Evolutionary conservation across 2,888 invertebrate species (phyloP), one percentile per base, ranked within the genome.

Genomic region (Bombyx huttoni): DNA sequence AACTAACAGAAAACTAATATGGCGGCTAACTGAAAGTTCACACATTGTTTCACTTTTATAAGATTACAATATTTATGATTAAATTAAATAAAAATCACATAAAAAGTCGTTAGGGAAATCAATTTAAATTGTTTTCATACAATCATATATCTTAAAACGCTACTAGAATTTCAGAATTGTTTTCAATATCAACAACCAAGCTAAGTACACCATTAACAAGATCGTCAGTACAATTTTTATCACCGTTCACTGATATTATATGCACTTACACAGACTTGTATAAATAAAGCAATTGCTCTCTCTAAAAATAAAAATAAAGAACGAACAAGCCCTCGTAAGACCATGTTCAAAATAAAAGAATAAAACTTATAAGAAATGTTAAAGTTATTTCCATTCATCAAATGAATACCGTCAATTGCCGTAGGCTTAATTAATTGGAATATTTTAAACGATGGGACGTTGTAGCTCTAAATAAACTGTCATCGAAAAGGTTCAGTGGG

Each of bases 341-440:
- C 40, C 40, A 12, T 1, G 8, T 40, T 40, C 8, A 40, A 40
- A 40, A 40, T 10, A 10, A 40, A 40, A 40, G 12, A 40, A 40
- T 24, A 3, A 24, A 24, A 24, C 24, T 24, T 24, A 24, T 24
- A 24, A 40, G 12, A 40, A 40, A 10, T 40, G 12, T 40, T 65
- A 68, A 58, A 57, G 59, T 63, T 61, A 56, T 59, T 64, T 59
- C 60, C 64, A 68, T 68, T 70, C 65, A 67, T 78, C 64, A 77
- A 78, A 81, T 78, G 70, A 74, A 78, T 76, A 75, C 79, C 73
- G 75, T 74, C 74, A 68, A 60, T 61, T 58, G 56, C 51, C 54
- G 55, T 54, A 51, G 52, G 56, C 56, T 69, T 78, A 77, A 82
- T 84, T 84, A 78, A 84, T 84, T 82, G 70, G 64, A 81, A 81